Conservation (phyloP, 2,888 invertebrate genomes). For the Catocala sponsa region DNA sequence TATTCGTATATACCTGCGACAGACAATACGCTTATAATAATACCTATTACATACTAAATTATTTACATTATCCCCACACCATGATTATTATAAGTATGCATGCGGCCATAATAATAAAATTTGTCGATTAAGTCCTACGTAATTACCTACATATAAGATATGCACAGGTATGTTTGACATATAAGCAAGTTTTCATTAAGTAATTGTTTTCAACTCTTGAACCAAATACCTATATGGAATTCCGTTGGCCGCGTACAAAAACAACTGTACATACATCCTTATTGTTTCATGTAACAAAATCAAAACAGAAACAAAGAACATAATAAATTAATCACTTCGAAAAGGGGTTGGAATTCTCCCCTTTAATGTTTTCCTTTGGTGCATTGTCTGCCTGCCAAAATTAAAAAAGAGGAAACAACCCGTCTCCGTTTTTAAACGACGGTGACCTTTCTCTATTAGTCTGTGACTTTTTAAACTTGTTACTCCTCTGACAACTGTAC, state of each 20-base stretch:
- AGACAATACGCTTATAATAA: not conserved
- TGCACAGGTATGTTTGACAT: too few species aligned
- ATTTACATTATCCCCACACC: too few species aligned
- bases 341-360: slow-evolving; percentile 80
- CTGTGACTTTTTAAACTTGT: slow-evolving; percentile 47
- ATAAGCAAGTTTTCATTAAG: not conserved
- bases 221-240: not conserved
- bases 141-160: not conserved
- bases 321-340: slow-evolving; percentile 86
- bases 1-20: slow-evolving; percentile 6
- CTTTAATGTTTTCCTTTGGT: slow-evolving; percentile 84
- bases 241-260: not conserved
- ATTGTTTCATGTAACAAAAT: slow-evolving; percentile 70
- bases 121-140: too few species aligned
- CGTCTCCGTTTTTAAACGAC: slow-evolving; percentile 72
- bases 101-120: too few species aligned
- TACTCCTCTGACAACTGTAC: slow-evolving; percentile 24
- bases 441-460: slow-evolving; percentile 68
- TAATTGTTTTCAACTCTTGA: not conserved
- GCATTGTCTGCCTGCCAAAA: slow-evolving; percentile 85
- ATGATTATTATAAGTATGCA: too few species aligned
- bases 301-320: slow-evolving; percentile 85
- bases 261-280: slow-evolving; percentile 24
- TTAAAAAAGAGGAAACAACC: slow-evolving; percentile 83
- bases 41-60: not conserved